Evolutionary conservation across 2,888 invertebrate genomes (phyloP).

Genomic region (Lypha dubia): DNA sequence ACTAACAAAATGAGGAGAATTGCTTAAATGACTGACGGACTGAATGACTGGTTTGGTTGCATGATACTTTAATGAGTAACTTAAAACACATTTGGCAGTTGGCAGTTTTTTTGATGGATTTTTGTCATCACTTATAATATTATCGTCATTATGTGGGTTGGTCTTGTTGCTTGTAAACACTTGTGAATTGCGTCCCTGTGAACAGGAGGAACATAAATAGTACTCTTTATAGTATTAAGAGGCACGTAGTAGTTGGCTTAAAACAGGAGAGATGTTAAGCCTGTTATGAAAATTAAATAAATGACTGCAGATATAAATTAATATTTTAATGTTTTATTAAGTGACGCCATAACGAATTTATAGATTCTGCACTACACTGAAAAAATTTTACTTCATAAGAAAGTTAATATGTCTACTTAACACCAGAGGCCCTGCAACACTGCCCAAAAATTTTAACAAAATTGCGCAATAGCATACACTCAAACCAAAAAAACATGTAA

Average conservation of each 20-base stretch:
- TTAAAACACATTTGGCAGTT: conserved; percentile 56
- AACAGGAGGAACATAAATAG: not conserved
- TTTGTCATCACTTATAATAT: conserved; percentile 59
- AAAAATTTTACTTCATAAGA: too few species aligned
- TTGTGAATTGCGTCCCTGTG: not conserved
- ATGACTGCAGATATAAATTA: too few species aligned
- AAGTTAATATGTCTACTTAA: too few species aligned
- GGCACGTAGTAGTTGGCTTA: too few species aligned
- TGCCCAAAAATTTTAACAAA: too few species aligned
- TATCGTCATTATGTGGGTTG: conserved; percentile 47
- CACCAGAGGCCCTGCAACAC: too few species aligned
- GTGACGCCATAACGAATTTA: too few species aligned
- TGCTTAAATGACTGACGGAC: not conserved
- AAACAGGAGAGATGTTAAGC: not conserved
- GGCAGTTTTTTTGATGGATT: conserved; percentile 59
- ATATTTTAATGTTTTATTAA: too few species aligned
- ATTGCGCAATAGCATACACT: too few species aligned
- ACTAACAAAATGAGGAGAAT: conserved; percentile 44
- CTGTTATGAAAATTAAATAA: not conserved
- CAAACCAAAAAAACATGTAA: too few species aligned
- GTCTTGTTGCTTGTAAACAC: conserved; percentile 23
- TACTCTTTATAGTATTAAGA: not conserved
- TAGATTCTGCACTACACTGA: too few species aligned
- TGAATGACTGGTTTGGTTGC: conserved; percentile 15
- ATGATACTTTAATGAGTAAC: conserved; percentile 66